A percentile compares a stretch with the other conserved stretches of the same genome.
Evolutionary conservation across 2,113 vertebrate genomes (phyloP).

Genomic region (Brachyhypopomus occidentalis): DNA sequence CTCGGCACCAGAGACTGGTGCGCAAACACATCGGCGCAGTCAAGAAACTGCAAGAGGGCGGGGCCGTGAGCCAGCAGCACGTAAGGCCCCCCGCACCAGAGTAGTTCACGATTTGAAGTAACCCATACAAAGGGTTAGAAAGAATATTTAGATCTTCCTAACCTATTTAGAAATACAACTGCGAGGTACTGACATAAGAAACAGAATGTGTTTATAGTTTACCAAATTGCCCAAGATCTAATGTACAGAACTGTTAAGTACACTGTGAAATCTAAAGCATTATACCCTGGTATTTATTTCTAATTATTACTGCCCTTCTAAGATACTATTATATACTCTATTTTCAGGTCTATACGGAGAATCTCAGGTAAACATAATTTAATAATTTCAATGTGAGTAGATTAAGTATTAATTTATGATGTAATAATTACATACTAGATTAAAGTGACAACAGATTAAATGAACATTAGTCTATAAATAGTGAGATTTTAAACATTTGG

Average conservation of each 20-base stretch:
- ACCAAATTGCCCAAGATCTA: too few species aligned
- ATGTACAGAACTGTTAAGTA: too few species aligned
- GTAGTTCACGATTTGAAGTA: too few species aligned
- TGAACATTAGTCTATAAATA: background rate
- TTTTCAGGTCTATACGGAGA: constrained; percentile 57
- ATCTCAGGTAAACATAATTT: constrained; percentile 61
- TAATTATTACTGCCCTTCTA: background rate
- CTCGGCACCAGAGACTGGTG: constrained; percentile 63
- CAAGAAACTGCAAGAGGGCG: constrained; percentile 49
- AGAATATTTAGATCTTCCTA: too few species aligned
- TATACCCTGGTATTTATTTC: too few species aligned
- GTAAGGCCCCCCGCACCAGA: background rate
- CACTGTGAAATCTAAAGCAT: too few species aligned
- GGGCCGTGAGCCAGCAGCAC: constrained; percentile 26
- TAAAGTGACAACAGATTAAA: background rate
- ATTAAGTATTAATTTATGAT: background rate
- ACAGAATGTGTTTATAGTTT: too few species aligned
- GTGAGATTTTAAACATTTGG: too few species aligned
- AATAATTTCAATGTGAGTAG: background rate
- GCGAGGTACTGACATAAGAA: too few species aligned
- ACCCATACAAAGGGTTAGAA: background rate
- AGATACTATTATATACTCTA: constrained; percentile 12
- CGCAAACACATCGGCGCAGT: constrained; percentile 56
- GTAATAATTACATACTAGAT: background rate
- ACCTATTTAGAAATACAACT: too few species aligned